These are phyloP conservation scores for Siphonodentalium dalli DNA, from an alignment of 2,888 invertebrate genomes.

Conservation along the genomic window DNA sequence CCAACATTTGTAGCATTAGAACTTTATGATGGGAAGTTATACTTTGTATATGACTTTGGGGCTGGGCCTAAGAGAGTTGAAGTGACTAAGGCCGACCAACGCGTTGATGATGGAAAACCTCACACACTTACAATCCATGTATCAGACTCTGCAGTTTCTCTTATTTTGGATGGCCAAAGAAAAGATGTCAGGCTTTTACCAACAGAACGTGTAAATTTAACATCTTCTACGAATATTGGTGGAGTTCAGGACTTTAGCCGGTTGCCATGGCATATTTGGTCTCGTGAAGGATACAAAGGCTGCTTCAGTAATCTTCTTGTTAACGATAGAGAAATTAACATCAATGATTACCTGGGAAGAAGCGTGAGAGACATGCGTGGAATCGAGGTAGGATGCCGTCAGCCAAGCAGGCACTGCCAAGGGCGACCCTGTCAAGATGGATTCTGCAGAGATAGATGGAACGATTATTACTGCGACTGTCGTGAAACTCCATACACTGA, in stretches of 20 bases:
- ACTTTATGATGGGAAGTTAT: constrained; percentile 56
- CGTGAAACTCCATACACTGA: constrained; percentile 52
- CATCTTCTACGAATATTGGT: constrained; percentile 43
- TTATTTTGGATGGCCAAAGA: constrained; percentile 41
- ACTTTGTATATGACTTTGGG: constrained; percentile 55
- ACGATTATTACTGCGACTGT: constrained; percentile 56
- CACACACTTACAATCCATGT: constrained; percentile 41
- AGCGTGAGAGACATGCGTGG: background rate
- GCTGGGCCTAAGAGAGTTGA: constrained; percentile 35
- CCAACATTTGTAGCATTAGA: constrained; percentile 53
- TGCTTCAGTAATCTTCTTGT: constrained; percentile 57
- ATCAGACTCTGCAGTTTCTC: constrained; percentile 18
- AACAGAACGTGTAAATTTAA: constrained; percentile 1
- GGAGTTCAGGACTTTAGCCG: constrained; percentile 30
- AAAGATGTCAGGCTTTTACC: constrained; percentile 5
- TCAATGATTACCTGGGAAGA: background rate
- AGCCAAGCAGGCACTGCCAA: constrained; percentile 29
- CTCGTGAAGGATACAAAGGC: constrained; percentile 52
- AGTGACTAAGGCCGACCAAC: constrained; percentile 32
- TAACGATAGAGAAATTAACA: constrained; percentile 14
- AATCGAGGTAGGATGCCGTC: constrained; percentile 33
- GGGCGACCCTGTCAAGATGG: constrained; percentile 47
- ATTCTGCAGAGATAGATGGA: constrained; percentile 46
- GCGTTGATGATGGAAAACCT: constrained; percentile 52
- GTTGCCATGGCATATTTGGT: constrained; percentile 60